Evolutionary conservation across 1,140 invertebrate species (phyloP).

Genomic region (Heliconius melpomene): DNA sequence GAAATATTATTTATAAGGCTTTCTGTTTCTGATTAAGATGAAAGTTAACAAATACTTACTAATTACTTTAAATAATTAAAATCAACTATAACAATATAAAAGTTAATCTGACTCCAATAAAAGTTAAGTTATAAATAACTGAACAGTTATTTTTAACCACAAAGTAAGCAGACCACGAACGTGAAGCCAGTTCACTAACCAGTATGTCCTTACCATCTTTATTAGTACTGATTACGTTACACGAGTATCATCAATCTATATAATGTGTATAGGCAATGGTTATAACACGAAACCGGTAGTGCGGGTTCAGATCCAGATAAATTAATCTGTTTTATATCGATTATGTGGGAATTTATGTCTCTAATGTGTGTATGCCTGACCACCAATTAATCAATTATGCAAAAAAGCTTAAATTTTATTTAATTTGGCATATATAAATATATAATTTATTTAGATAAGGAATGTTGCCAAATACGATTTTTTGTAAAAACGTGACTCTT

Average conservation of each 20-base stretch:
- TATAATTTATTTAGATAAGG: background rate
- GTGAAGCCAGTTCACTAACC: background rate
- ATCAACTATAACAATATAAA: background rate
- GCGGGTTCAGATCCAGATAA: constrained; percentile 35
- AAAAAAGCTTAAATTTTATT: background rate
- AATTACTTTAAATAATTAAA: background rate
- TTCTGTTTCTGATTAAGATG: no score
- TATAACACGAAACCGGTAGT: constrained; percentile 37
- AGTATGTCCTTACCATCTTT: constrained; percentile 23
- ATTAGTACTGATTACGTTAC: constrained; percentile 34
- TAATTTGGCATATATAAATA: background rate
- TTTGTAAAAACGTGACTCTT: no score
- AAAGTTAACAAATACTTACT: background rate
- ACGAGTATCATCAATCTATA: constrained; percentile 34
- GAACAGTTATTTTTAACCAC: constrained; percentile 10
- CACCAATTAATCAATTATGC: background rate
- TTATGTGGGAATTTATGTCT: background rate
- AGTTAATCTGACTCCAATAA: background rate
- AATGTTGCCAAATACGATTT: background rate
- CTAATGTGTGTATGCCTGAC: background rate
- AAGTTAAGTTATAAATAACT: background rate
- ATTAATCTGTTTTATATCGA: constrained; percentile 26
- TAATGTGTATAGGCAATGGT: constrained; percentile 26
- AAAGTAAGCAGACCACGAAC: constrained; percentile 3
- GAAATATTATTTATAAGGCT: no score